Evolutionary conservation across 2,888 invertebrate genomes (phyloP).

Genomic region (Agonopterix heracliana): DNA sequence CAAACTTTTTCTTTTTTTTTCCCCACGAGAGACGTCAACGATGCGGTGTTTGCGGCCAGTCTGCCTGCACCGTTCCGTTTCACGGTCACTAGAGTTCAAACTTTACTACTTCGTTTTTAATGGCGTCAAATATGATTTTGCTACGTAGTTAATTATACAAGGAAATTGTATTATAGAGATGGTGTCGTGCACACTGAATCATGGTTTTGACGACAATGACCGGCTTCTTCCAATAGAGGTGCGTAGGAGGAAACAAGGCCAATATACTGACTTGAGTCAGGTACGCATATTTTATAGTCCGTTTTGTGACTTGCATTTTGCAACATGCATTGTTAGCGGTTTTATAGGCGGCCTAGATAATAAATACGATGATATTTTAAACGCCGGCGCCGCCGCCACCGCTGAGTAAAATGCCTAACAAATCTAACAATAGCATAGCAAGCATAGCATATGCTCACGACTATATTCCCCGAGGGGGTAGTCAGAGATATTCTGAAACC

Average conservation of each 20-base stretch:
- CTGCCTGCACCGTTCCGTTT: slow-evolving; percentile 53
- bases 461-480: no score
- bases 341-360: slow-evolving; percentile 28
- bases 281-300: slow-evolving; percentile 37
- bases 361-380: background rate
- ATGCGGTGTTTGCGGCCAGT: slow-evolving; percentile 38
- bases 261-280: slow-evolving; percentile 38
- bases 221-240: slow-evolving; percentile 26
- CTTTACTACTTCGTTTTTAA: slow-evolving; percentile 13
- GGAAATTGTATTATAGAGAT: background rate
- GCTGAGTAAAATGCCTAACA: no score
- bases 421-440: no score
- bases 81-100: slow-evolving; percentile 42
- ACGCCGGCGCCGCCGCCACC: no score
- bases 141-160: background rate
- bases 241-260: slow-evolving; percentile 61
- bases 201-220: slow-evolving; percentile 10
- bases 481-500: no score
- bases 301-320: slow-evolving; percentile 51
- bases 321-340: slow-evolving; percentile 48
- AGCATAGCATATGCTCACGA: no score
- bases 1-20: slow-evolving; percentile 55
- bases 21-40: slow-evolving; percentile 21
- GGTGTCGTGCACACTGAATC: background rate
- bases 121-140: background rate